phyloP scores from a whole-genome alignment of 2,797 vertebrate species.

The Clarias fuscus region DNA sequence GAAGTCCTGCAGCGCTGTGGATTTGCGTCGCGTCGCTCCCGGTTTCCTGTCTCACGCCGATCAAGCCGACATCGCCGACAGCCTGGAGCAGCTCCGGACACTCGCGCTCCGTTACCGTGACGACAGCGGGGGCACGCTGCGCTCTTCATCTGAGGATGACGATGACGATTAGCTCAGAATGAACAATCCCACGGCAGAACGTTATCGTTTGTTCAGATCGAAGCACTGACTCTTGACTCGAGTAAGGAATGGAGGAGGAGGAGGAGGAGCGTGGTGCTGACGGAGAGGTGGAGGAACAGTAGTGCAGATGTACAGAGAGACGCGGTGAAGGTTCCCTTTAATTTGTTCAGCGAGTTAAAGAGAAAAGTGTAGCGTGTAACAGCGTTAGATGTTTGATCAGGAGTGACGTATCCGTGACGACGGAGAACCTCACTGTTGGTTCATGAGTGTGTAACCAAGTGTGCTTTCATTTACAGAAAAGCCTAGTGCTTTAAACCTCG shows the following conservation, averaged over 20 bases:
- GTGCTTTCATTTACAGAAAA: background rate
- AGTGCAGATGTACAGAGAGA: background rate
- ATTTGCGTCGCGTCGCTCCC: slow-evolving; percentile 70
- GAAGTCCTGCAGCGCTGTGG: slow-evolving; percentile 50
- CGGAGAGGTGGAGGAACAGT: background rate
- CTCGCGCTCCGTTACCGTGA: slow-evolving; percentile 78
- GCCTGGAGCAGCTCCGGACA: slow-evolving; percentile 76
- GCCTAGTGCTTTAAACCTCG: background rate
- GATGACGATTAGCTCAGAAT: slow-evolving; percentile 28
- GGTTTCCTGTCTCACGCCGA: slow-evolving; percentile 82
- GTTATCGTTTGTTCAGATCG: background rate
- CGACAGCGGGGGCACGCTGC: slow-evolving; percentile 58
- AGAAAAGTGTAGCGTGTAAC: background rate
- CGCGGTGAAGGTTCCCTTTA: background rate
- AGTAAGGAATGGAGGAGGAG: background rate
- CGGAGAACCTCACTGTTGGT: background rate
- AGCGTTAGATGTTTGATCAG: background rate
- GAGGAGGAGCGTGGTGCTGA: no score
- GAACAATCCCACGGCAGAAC: no score
- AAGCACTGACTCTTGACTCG: background rate
- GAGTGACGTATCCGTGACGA: background rate
- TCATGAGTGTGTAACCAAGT: background rate
- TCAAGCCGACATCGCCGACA: slow-evolving; percentile 74
- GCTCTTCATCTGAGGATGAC: slow-evolving; percentile 71
- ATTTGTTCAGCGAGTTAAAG: no score